phyloP scores from a whole-genome alignment of 53 echinoderm and acorn worm genomes.

The Patiria pectinifera region DNA sequence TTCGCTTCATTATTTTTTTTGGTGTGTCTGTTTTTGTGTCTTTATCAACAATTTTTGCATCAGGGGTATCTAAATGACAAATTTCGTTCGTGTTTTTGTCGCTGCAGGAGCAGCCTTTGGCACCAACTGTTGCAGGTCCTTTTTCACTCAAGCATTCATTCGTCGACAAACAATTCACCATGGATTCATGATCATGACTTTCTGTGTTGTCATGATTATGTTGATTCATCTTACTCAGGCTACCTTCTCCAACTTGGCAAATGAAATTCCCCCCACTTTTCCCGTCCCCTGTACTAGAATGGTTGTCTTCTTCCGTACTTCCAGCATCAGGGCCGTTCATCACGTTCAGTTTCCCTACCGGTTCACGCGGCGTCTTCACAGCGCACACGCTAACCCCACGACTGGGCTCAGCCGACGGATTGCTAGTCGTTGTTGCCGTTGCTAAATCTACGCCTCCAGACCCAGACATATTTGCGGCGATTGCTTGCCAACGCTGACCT shows the following conservation, averaged over 20 bases:
- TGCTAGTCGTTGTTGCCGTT: not conserved
- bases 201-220: not conserved
- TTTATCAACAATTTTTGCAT: not conserved
- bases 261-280: no score
- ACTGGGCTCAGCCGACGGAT: constrained; percentile 1
- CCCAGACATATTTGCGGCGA: constrained; percentile 28
- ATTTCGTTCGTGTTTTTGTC: not conserved
- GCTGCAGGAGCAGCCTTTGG: not conserved
- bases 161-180: not conserved
- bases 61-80: not conserved
- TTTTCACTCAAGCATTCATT: not conserved
- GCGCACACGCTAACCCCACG: no score
- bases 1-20: not conserved
- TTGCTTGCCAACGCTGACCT: not conserved
- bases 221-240: not conserved
- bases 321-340: constrained; percentile 44
- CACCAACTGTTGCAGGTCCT: not conserved
- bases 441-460: not conserved
- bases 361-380: not conserved
- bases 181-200: not conserved
- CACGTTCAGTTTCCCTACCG: not conserved
- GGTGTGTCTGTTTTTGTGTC: not conserved
- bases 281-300: no score
- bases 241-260: not conserved
- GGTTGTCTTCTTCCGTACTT: not conserved